Evolutionary conservation across 2,797 vertebrate species (phyloP).

Genomic region (Poecilia wingei): DNA sequence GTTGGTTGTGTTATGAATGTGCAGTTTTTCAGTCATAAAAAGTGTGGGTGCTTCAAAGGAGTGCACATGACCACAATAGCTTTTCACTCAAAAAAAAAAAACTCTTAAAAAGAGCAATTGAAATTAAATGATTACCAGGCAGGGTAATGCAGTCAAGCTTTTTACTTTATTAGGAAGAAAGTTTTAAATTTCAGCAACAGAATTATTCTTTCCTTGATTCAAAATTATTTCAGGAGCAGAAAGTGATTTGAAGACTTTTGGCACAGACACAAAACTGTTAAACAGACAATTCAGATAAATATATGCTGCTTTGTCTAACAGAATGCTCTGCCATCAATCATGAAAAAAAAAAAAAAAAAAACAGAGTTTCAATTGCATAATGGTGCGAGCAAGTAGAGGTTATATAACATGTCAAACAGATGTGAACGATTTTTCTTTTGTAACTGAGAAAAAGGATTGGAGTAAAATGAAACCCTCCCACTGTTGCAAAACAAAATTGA

Average conservation of each 20-base stretch:
- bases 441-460: slow-evolving; percentile 2
- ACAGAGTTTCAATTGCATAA: neutral
- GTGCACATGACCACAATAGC: neutral
- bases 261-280: neutral
- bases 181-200: neutral
- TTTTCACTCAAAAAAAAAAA: neutral
- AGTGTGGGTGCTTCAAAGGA: neutral
- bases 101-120: neutral
- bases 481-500: neutral
- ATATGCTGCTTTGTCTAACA: neutral
- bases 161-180: neutral
- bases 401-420: neutral
- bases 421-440: slow-evolving; percentile 10
- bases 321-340: neutral
- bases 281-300: neutral
- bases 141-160: neutral
- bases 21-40: neutral
- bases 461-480: neutral
- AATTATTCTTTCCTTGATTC: neutral
- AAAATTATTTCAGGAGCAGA: neutral
- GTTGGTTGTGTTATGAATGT: neutral
- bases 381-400: neutral
- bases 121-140: neutral
- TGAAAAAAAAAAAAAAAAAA: neutral
- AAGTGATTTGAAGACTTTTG: neutral